Conservation (phyloP, 2,113 vertebrate genomes). For the Ochotona princeps region DNA sequence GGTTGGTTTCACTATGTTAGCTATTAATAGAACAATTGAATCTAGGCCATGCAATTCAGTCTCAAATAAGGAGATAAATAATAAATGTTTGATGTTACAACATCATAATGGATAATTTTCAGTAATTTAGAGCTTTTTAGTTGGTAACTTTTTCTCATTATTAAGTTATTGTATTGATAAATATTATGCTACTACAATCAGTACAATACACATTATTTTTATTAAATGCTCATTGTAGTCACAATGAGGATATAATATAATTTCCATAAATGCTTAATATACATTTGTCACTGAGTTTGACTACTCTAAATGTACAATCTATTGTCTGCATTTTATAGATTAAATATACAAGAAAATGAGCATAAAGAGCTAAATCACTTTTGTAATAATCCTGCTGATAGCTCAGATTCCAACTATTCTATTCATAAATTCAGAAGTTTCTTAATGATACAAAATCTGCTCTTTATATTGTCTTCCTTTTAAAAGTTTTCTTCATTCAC, state of each 20-base stretch:
- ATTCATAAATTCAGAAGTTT: not conserved
- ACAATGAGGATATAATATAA: not conserved
- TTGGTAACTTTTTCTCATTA: not conserved
- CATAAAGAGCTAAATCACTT: not conserved
- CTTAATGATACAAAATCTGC: not conserved
- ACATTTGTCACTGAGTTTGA: not conserved
- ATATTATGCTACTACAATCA: not conserved
- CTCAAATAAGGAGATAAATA: not conserved
- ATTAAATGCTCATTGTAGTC: not conserved
- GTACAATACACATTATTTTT: not conserved
- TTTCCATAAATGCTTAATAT: not conserved
- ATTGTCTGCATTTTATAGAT: not conserved
- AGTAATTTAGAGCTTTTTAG: not conserved
- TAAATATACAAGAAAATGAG: not conserved
- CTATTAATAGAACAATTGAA: not conserved
- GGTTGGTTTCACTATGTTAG: slow-evolving; percentile 18
- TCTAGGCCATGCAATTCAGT: not conserved
- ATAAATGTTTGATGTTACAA: not conserved
- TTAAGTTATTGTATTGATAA: not conserved
- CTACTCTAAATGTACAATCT: not conserved
- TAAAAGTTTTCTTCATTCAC: no score
- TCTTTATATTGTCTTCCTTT: not conserved
- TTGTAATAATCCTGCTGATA: not conserved
- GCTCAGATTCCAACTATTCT: not conserved
- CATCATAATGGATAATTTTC: not conserved